Conservation (phyloP, 2,113 vertebrate species). For the Nycticryphes semicollaris region DNA sequence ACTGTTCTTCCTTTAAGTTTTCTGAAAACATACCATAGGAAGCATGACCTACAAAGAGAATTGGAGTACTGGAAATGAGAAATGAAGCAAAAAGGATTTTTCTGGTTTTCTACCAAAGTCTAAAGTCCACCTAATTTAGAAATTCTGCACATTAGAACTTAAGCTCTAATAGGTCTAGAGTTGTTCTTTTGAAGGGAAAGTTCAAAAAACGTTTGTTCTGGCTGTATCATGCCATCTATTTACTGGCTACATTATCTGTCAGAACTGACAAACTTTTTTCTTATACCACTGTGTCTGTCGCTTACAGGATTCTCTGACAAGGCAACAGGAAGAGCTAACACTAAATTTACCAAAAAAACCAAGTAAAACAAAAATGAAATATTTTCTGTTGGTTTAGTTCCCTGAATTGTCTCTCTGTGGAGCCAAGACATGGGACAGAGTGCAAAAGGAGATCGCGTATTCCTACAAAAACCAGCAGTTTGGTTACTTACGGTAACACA, state of each 20-base stretch:
- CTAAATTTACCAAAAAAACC: neutral
- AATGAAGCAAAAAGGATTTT: neutral
- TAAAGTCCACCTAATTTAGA: neutral
- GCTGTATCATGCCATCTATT: neutral
- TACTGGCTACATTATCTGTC: neutral
- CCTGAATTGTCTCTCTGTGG: neutral
- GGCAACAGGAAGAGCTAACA: neutral
- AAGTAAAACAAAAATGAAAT: neutral
- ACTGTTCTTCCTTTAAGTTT: slow-evolving; percentile 55
- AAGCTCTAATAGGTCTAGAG: neutral
- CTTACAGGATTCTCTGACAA: neutral
- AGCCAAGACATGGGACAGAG: neutral
- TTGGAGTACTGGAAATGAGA: neutral
- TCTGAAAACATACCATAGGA: slow-evolving; percentile 66
- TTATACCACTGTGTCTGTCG: neutral
- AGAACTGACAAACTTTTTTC: neutral
- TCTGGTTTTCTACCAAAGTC: neutral
- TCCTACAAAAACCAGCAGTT: neutral
- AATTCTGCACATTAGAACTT: neutral
- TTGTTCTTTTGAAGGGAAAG: neutral
- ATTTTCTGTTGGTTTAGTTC: neutral
- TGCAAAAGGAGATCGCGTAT: neutral
- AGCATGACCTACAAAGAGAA: slow-evolving; percentile 48
- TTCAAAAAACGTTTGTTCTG: neutral
- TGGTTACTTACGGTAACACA: neutral